Evolutionary conservation across 2,888 invertebrate genomes (phyloP).

Genomic region (Hirudinaria manillensis): DNA sequence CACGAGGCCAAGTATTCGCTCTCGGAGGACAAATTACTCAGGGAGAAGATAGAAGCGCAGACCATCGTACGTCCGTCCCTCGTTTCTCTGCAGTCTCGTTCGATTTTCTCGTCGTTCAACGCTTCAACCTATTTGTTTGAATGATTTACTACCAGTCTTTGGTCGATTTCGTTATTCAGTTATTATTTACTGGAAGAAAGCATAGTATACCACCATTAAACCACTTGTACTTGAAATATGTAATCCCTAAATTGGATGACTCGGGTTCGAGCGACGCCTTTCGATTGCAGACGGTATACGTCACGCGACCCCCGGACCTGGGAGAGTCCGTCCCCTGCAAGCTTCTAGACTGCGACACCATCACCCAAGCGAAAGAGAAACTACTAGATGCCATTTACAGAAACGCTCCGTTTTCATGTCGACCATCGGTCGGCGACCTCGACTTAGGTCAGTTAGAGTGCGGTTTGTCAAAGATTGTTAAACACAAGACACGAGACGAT

Average conservation of each 20-base stretch:
- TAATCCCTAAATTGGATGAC: background rate
- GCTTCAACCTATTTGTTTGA: too few relatives aligned
- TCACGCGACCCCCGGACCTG: background rate
- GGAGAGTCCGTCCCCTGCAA: slow-evolving; percentile 85
- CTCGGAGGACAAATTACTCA: slow-evolving; percentile 94
- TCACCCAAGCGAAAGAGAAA: slow-evolving; percentile 95
- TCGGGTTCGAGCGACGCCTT: background rate
- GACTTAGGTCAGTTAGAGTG: slow-evolving; percentile 66
- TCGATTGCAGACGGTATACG: slow-evolving; percentile 5
- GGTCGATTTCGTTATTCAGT: background rate
- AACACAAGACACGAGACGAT: background rate
- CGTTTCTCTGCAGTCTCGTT: slow-evolving; percentile 26
- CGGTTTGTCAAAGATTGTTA: background rate
- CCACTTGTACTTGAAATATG: too few relatives aligned
- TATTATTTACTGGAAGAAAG: background rate
- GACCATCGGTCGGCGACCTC: slow-evolving; percentile 88
- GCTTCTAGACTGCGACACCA: slow-evolving; percentile 95
- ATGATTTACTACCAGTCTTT: background rate
- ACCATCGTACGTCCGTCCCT: slow-evolving; percentile 49
- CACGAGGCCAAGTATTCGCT: slow-evolving; percentile 96
- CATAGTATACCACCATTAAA: background rate
- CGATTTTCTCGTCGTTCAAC: background rate
- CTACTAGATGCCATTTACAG: slow-evolving; percentile 92
- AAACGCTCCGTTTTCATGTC: slow-evolving; percentile 87
- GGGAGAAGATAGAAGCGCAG: slow-evolving; percentile 85